Evolutionary conservation across 2,113 vertebrate genomes (phyloP).

Genomic region (Indri indri): DNA sequence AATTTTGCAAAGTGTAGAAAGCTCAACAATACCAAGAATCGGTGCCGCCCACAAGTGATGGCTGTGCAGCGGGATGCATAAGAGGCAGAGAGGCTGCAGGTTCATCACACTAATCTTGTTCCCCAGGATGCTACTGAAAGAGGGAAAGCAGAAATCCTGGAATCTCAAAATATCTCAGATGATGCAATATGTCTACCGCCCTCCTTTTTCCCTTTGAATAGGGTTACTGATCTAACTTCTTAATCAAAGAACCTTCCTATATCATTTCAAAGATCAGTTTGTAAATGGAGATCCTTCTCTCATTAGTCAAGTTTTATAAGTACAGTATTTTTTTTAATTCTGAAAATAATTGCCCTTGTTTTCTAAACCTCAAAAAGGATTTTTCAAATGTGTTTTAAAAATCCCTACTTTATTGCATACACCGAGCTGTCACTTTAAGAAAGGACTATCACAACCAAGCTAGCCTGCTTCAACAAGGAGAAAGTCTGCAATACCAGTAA

Average conservation of each 20-base stretch:
- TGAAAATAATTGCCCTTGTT: not conserved
- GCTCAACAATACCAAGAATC: not conserved
- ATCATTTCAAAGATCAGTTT: not conserved
- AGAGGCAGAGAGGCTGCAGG: not conserved
- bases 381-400: not conserved
- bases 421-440: not conserved
- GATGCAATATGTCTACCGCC: not conserved
- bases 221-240: not conserved
- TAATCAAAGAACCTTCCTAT: not conserved
- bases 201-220: not conserved
- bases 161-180: not conserved
- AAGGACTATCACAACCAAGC: not conserved
- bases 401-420: not conserved
- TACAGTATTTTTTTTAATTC: not conserved
- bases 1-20: not conserved
- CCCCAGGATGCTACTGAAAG: not conserved
- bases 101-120: accelerated
- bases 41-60: not conserved
- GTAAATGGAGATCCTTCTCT: not conserved
- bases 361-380: not conserved
- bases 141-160: not conserved
- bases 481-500: not conserved
- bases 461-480: not conserved
- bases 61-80: accelerated
- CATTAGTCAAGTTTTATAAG: not conserved